Evolutionary conservation across 2,797 vertebrate species (phyloP), one percentile per base, ranked within the genome.

Genomic region (Poliocrania exsul): DNA sequence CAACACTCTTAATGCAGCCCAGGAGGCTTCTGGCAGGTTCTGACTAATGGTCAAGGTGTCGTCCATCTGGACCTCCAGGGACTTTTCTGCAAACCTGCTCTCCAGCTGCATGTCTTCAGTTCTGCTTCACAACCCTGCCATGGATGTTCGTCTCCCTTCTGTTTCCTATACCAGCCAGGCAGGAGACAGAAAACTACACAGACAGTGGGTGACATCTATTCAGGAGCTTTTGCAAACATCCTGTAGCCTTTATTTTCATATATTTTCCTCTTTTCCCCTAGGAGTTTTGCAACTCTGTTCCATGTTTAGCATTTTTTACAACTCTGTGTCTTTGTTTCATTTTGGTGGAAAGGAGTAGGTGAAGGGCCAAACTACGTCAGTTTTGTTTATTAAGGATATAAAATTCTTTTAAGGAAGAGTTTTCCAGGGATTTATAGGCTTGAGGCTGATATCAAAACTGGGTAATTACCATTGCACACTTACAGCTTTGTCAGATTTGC

Each of bases 1-100:
- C 28, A 77, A 5, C 0, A 1, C 2, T 37, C 24, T 5, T 38
- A 46, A 38, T 8, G 19, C 11, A 23, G 9, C n/a, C n/a, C 37
- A 35, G 44, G 24, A 64, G 11, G 6, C 42, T 47, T 16, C 38
- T 33, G 17, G 9, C 11, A 49, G 28, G 50, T 64, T 20, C 50
- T 70, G n/a, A 17, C 4, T 74, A 29, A 28, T 13, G 57, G 8
- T 38, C 50, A 57, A 44, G 37, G 29, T 38, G 12, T 29, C 24
- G 35, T 56, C 21, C 15, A 38, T 20, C 37, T 28, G 24, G 50
- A 38, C 20, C 28, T 51, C 28, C 44, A 51, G 20, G n/a, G 16
- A 4, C 20, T 70, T 37, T 57, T 44, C 13, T 38, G 4, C 28
- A 61, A 46, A 77, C 16, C 28, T 24, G 9, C 29, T 40, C 40